Evolutionary conservation across 2,113 vertebrate species (phyloP), one percentile per base, ranked within the genome.

Genomic region (Anguilla rostrata): DNA sequence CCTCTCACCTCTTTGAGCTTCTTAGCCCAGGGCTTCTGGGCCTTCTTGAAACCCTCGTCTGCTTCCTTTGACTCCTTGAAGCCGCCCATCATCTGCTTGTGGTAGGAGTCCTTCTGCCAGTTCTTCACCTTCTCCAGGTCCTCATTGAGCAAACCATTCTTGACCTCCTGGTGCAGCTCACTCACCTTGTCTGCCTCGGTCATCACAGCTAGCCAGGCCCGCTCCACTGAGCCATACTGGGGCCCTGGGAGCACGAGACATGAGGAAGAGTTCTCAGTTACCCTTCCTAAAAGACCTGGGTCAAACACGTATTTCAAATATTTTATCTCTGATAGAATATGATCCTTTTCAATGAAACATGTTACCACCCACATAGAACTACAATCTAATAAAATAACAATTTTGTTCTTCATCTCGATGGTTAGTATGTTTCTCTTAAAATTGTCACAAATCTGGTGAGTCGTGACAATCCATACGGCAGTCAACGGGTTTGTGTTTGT

Each of bases 61-160:
- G 98, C 98, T 91, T 99, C 98, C 89, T 98, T 99, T 91, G 97
- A 96, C 91, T 99, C 98, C 91, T 98, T 99, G 96, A 99, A 99
- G 88, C 98, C 97, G 0, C 98, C 98, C 85, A 99, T 99, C 92
- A 99, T 99, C 90, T 99, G 98, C 94, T 99, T 99, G 95, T 99
- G 98, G 90, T 98, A 99, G 39, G 98, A 96, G 0, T 99, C 98
- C 93, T 99, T 99, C 96, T 99, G 98, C 98, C 98, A 99, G 95
- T 99, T 99, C 96, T 98, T 99, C 90, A 99, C 97, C 91, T 97
- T 99, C 94, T 99, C 98, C 0, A 99, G 95, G 84, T 98, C 98
- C 0, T 99, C 98, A 0, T 97, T 98, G 91, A 97, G 82, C 91
- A 99, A 93, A 86, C 92, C 96, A 93, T 98, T 99, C 96, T 98